These are phyloP conservation scores for Poecilia velifera DNA, from an alignment of 2,797 vertebrate species.

Conservation along the genomic window DNA sequence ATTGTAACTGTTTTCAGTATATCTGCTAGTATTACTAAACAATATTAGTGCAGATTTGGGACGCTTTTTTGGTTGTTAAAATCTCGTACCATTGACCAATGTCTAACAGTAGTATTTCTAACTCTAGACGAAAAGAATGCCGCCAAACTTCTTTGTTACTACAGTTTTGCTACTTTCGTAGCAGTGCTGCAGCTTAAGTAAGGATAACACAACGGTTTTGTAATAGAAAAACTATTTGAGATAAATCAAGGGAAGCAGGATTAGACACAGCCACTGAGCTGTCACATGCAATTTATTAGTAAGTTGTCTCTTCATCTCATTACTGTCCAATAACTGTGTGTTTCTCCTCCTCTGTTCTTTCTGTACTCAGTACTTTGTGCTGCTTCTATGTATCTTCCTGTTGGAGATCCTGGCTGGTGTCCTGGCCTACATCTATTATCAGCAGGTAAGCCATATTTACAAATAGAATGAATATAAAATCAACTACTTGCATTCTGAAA, in stretches of 20 bases:
- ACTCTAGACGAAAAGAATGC: not conserved
- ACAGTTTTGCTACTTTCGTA: not conserved
- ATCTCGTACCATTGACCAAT: not conserved
- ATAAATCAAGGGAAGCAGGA: slow-evolving; percentile 25
- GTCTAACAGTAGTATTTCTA: not conserved
- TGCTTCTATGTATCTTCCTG: slow-evolving; percentile 93
- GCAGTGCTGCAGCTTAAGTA: slow-evolving; percentile 29
- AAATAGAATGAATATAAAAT: not conserved
- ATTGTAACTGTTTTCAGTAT: not conserved
- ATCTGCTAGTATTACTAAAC: not conserved
- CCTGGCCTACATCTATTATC: slow-evolving; percentile 97
- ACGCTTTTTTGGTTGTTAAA: not conserved
- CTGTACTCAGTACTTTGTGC: slow-evolving; percentile 89
- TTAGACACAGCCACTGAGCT: slow-evolving; percentile 9
- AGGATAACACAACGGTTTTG: slow-evolving; percentile 36
- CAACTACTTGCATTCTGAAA: not conserved
- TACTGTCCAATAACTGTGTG: slow-evolving; percentile 25
- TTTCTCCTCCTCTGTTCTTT: slow-evolving; percentile 15
- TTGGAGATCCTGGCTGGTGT: slow-evolving; percentile 94
- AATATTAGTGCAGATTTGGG: not conserved
- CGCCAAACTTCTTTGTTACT: not conserved
- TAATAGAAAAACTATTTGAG: slow-evolving; percentile 29
- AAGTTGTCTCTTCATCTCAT: slow-evolving; percentile 27
- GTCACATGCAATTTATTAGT: not conserved
- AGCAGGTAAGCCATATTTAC: slow-evolving; percentile 86